phyloP scores from a whole-genome alignment of 2,113 vertebrate genomes.

The Zosterops borbonicus region DNA sequence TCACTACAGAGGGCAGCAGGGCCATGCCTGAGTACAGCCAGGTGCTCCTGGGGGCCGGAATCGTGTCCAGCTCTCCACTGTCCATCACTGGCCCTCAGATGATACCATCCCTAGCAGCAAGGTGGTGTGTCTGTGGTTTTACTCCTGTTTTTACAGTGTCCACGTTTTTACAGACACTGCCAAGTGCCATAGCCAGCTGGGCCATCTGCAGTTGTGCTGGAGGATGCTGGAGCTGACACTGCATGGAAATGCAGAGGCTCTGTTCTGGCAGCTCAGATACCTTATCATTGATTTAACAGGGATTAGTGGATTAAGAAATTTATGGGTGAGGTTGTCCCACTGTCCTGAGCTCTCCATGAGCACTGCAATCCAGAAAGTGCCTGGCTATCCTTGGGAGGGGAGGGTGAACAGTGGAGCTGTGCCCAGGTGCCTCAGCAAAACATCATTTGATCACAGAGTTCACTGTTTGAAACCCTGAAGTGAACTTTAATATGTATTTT shows the following conservation, averaged over 20 bases:
- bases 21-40: neutral
- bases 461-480: neutral
- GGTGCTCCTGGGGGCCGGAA: neutral
- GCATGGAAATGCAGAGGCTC: neutral
- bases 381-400: neutral
- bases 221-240: neutral
- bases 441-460: neutral
- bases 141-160: neutral
- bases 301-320: neutral
- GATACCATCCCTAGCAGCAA: neutral
- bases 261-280: neutral
- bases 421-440: neutral
- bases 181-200: neutral
- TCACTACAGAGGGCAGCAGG: neutral
- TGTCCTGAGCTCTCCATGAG: neutral
- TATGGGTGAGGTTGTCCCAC: neutral
- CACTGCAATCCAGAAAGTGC: neutral
- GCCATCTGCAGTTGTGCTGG: neutral
- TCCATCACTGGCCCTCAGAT: rapidly evolving
- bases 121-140: neutral
- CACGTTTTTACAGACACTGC: neutral
- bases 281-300: neutral
- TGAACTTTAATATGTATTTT: neutral
- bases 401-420: neutral
- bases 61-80: neutral